These are phyloP conservation scores for Escarpia spicata DNA, from an alignment of 2,888 invertebrate genomes.

Conservation along the genomic window DNA sequence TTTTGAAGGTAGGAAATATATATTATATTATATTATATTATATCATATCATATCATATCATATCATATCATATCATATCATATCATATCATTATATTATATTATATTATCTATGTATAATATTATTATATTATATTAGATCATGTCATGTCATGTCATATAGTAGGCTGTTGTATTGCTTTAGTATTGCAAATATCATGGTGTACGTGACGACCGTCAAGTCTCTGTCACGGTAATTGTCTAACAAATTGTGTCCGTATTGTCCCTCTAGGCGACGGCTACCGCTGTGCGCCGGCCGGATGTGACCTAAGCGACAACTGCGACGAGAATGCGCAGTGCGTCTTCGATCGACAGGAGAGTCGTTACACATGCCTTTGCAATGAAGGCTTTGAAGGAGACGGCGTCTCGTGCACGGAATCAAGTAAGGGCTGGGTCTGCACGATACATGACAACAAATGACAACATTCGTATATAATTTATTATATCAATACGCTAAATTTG, in stretches of 20 bases:
- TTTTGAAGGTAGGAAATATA: too few species aligned
- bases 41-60: too few species aligned
- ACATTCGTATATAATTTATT: too few species aligned
- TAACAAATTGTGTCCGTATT: neutral
- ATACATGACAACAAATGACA: too few species aligned
- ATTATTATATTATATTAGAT: too few species aligned
- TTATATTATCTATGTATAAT: too few species aligned
- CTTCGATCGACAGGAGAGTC: conserved; percentile 21
- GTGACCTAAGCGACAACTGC: conserved; percentile 33
- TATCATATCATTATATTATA: too few species aligned
- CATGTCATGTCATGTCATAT: neutral
- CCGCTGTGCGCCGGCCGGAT: conserved; percentile 44
- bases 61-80: too few species aligned
- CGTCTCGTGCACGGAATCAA: conserved; percentile 47
- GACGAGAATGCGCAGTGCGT: conserved; percentile 36
- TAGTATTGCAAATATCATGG: neutral
- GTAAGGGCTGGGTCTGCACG: conserved; percentile 36
- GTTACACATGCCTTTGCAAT: conserved; percentile 31
- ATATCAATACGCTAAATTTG: too few species aligned
- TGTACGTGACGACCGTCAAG: neutral
- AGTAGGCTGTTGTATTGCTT: neutral
- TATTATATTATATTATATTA: too few species aligned
- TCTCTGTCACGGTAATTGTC: neutral
- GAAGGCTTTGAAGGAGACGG: conserved; percentile 43
- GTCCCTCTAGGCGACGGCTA: conserved; percentile 28